Base-by-base conservation (phyloP, 2,113 vertebrate genomes). In the Aegotheles bennettii region DNA sequence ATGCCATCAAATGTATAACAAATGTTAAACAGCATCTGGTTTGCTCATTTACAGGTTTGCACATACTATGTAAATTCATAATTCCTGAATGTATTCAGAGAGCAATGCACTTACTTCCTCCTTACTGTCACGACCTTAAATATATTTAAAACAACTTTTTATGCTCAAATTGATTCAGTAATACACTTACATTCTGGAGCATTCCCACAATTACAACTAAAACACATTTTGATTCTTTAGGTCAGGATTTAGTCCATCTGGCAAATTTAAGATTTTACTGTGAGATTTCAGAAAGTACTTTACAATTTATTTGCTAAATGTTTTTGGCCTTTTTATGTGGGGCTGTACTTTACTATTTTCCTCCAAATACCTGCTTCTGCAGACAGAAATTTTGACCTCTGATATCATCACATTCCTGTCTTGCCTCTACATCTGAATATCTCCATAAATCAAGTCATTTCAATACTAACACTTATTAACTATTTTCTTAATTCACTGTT, bases 301-400 rank as follows among this genome's bases (percentile, higher is more conserved):
- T 18, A 93, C 35, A 87, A 91, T 92, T 92, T 93, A 92, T 91
- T 95, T 94, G 93, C 80, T 95, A 70, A 94, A 91, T 71, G 10
- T 18, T 91, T 94, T 94, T 93, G 38, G 84, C 51, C 77, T 89
- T 91, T 96, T 96, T 84, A 90, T 91, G 57, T 76, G 88, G 65
- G 60, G 75, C 75, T 67, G 79, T 48, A 79, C 70, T 96, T 95
- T 65, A 87, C 95, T 38, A 95, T 90, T 91, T 95, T 80, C 92
- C 90, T 94, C 65, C 68, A 96, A 95, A 87, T 93, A 94, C 36
- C 64, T 96, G 77, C 59, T 95, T 83, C 68, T 91, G 83, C 74
- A 97, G 92, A 94, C 48, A 94, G 51, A 96, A 75, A 96, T 85
- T 76, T 90, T 96, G 87, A 97, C 97, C 91, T 96, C 86, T 97